Conservation (phyloP, 2,888 invertebrate genomes). For the Cyrtodaria siliqua region DNA sequence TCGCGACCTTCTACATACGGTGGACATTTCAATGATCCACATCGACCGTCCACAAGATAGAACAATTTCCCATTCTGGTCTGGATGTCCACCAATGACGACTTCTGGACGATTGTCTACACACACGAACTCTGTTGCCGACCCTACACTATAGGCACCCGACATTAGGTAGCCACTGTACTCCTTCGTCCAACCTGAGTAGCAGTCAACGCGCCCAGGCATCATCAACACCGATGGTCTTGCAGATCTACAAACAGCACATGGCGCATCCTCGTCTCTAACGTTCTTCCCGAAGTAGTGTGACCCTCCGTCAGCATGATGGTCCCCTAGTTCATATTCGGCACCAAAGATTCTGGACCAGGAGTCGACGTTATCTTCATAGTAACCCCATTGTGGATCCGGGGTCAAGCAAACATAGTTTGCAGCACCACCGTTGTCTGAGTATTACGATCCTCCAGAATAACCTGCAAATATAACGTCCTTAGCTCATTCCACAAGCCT, state of each 20-base stretch:
- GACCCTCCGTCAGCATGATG: conserved; percentile 2
- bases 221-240: conserved; percentile 12
- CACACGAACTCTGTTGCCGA: conserved; percentile 16
- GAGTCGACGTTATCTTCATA: neutral
- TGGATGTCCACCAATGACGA: neutral
- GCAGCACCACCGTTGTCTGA: conserved; percentile 8
- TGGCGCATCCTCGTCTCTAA: conserved; percentile 19
- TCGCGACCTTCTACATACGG: conserved; percentile 14
- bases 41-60: conserved; percentile 17
- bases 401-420: conserved; percentile 19
- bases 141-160: neutral
- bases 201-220: conserved; percentile 17
- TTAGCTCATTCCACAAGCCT: too few species aligned
- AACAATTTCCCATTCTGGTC: conserved; percentile 10
- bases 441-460: conserved; percentile 16
- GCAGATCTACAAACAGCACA: conserved; percentile 20
- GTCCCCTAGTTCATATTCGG: conserved; percentile 18
- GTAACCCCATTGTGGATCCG: conserved; percentile 10
- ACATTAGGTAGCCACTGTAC: conserved; percentile 31
- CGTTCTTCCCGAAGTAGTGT: conserved; percentile 11
- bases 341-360: conserved; percentile 6
- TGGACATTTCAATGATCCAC: conserved; percentile 25
- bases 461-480: too few species aligned
- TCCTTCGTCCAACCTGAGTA: conserved; percentile 34
- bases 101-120: conserved; percentile 16